Evolutionary conservation across 64 coral and sea anemone genomes (phyloP).

Genomic region (Anthopleura sola): DNA sequence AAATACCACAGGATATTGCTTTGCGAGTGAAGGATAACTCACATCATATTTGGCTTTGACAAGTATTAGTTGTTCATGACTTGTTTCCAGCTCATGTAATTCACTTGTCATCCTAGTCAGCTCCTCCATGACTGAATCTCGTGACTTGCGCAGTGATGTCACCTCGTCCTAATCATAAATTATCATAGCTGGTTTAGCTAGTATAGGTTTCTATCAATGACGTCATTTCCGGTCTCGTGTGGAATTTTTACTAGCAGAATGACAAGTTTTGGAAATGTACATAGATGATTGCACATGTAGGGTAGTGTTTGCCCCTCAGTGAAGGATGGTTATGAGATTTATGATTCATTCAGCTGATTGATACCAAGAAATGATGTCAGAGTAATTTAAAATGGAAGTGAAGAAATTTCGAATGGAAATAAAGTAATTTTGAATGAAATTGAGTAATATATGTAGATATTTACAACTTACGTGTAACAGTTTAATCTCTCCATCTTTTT

Average conservation of each 20-base stretch:
- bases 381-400: too few relatives aligned
- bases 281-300: too few relatives aligned
- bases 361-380: too few relatives aligned
- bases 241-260: too few relatives aligned
- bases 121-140: slow-evolving; percentile 86
- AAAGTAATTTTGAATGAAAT: too few relatives aligned
- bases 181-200: not conserved
- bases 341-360: too few relatives aligned
- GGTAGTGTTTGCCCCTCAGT: too few relatives aligned
- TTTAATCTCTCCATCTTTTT: slow-evolving; percentile 75
- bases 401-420: too few relatives aligned
- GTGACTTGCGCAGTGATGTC: slow-evolving; percentile 63
- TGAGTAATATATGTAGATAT: too few relatives aligned
- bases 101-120: slow-evolving; percentile 51
- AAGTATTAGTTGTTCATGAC: slow-evolving; percentile 28
- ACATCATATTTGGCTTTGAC: slow-evolving; percentile 66
- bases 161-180: slow-evolving; percentile 64
- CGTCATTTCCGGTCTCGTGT: too few relatives aligned
- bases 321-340: too few relatives aligned
- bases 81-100: slow-evolving; percentile 54
- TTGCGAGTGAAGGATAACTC: not conserved
- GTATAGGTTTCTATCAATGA: not conserved
- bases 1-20: not conserved
- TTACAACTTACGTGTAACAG: slow-evolving; percentile 47
- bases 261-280: too few relatives aligned